Conservation (phyloP, 2,113 vertebrate species). For the Mesoclemmys tuberculata region DNA sequence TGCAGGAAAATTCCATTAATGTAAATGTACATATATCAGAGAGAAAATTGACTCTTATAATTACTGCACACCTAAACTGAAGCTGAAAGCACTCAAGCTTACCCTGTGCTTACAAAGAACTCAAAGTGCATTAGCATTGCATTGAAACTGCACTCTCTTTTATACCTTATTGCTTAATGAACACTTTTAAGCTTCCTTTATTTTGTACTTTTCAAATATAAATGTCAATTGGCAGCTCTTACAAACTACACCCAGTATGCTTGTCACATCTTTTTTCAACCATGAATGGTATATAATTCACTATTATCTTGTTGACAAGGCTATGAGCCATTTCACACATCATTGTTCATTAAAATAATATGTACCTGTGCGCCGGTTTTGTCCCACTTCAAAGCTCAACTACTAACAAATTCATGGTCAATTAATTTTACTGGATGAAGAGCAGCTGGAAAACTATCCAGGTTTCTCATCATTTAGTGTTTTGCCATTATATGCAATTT, state of each 20-base stretch:
- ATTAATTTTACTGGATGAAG: constrained; percentile 62
- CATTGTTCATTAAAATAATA: constrained; percentile 78
- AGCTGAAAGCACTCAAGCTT: neutral
- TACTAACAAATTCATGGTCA: constrained; percentile 68
- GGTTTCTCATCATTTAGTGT: constrained; percentile 31
- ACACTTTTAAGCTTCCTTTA: neutral
- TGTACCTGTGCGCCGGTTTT: constrained; percentile 55
- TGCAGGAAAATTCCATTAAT: neutral
- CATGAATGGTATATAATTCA: constrained; percentile 64
- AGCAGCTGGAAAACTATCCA: constrained; percentile 33
- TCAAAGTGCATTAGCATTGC: neutral
- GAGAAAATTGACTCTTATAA: neutral
- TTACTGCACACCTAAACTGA: neutral
- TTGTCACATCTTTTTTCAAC: constrained; percentile 44
- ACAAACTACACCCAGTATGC: neutral
- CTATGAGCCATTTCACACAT: constrained; percentile 74
- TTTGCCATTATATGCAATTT: constrained; percentile 37
- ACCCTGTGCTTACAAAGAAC: neutral
- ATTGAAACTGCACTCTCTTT: neutral
- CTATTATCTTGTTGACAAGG: constrained; percentile 74
- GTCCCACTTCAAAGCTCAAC: constrained; percentile 60
- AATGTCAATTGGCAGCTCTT: constrained; percentile 46
- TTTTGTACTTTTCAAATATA: constrained; percentile 33
- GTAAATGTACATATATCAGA: neutral
- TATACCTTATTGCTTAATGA: constrained; percentile 22